Conservation (phyloP, 2,797 vertebrate genomes). For the Paramormyrops hopkinsi region DNA sequence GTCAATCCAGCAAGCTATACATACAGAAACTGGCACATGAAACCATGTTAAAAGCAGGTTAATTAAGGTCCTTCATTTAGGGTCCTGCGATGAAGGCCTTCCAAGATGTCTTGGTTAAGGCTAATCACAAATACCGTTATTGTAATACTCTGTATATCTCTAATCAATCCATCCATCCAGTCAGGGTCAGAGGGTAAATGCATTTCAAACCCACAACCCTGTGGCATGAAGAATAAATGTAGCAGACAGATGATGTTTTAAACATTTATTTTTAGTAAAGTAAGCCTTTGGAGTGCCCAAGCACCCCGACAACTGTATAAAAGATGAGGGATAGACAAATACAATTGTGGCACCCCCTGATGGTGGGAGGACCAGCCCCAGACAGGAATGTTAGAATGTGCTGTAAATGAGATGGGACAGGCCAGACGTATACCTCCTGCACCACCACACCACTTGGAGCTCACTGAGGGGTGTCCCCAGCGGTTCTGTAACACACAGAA, state of each 20-base stretch:
- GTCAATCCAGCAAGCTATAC: neutral
- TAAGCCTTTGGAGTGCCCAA: conserved; percentile 59
- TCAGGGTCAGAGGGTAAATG: neutral
- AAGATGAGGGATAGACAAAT: conserved; percentile 43
- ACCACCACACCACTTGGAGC: neutral
- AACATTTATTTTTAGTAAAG: conserved; percentile 45
- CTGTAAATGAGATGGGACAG: neutral
- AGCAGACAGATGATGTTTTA: neutral
- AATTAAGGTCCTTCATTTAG: neutral
- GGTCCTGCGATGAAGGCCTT: neutral
- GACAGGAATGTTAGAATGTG: conserved; percentile 60
- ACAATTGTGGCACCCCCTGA: conserved; percentile 56
- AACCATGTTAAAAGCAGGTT: neutral
- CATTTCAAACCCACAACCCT: neutral
- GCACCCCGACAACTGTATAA: conserved; percentile 56
- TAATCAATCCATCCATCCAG: neutral
- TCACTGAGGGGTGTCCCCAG: neutral
- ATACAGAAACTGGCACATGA: neutral
- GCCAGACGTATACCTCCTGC: conserved; percentile 26
- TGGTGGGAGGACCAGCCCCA: conserved; percentile 54
- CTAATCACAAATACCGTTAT: neutral
- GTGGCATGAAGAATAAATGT: neutral
- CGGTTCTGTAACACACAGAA: neutral
- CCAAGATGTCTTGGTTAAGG: neutral
- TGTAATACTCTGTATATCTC: neutral